phyloP scores from a whole-genome alignment of 2,113 vertebrate species.

The Spheniscus mendiculus region DNA sequence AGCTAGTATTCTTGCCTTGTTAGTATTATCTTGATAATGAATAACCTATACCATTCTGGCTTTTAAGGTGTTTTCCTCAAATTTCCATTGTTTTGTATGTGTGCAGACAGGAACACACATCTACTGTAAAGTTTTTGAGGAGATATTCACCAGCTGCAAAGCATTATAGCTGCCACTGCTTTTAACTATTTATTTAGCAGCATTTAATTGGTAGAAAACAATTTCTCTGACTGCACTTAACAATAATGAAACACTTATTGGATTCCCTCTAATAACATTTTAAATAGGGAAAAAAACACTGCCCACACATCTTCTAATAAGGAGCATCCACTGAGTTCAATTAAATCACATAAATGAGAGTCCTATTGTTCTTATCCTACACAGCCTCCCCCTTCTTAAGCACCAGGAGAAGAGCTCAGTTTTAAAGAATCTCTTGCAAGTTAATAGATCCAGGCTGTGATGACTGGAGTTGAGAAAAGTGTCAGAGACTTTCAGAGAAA shows the following conservation, averaged over 20 bases:
- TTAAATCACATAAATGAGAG: not conserved
- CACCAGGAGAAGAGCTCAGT: not conserved
- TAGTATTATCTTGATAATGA: not conserved
- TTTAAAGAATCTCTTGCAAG: not conserved
- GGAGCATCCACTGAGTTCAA: not conserved
- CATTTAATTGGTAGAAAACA: conserved; percentile 18
- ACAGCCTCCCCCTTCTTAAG: not conserved
- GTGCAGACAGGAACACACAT: not conserved
- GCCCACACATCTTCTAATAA: not conserved
- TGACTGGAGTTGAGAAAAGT: not conserved
- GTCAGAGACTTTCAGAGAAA: not conserved
- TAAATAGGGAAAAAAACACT: not conserved
- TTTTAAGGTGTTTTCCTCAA: not conserved
- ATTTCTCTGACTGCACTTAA: not conserved
- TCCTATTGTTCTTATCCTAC: not conserved
- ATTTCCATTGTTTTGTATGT: not conserved
- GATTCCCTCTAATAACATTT: not conserved
- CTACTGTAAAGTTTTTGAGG: not conserved
- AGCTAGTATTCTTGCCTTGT: not conserved
- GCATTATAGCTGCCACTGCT: not conserved
- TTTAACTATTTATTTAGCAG: conserved; percentile 13
- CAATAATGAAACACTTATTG: not conserved
- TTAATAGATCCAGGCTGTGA: not conserved
- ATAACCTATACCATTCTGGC: not conserved
- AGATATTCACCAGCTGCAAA: not conserved